A percentile compares a stretch with the other conserved stretches of the same genome.
Conservation (phyloP, 1,140 invertebrate species). For the Drosophila suzukii region DNA sequence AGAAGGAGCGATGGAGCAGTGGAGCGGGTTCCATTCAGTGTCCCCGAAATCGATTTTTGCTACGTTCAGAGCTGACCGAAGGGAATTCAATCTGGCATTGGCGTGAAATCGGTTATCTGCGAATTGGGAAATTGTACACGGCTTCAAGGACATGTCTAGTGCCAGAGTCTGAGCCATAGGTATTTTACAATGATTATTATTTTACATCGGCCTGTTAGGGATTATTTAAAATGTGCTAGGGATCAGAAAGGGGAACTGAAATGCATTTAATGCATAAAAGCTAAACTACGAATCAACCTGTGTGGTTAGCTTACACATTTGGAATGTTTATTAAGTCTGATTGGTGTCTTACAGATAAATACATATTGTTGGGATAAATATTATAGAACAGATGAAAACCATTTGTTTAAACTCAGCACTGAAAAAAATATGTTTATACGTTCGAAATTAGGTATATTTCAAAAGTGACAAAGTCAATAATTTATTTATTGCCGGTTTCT, state of each 20-base stretch:
- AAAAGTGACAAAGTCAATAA: no score
- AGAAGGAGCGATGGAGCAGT: neutral
- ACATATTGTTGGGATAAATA: no score
- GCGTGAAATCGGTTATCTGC: conserved; percentile 20
- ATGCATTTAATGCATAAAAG: neutral
- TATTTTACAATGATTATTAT: neutral
- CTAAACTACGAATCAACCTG: neutral
- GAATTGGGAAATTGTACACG: neutral
- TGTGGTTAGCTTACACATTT: no score
- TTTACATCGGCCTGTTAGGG: neutral
- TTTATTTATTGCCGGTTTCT: no score
- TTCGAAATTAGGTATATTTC: no score
- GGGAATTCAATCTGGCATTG: conserved; percentile 14
- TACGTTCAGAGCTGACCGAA: conserved; percentile 13
- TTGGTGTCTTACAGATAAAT: no score
- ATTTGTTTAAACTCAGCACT: no score
- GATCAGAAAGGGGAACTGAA: neutral
- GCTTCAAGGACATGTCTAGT: conserved; percentile 2
- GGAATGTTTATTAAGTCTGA: neutral
- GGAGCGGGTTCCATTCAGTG: neutral
- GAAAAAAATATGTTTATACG: no score
- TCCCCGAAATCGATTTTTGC: conserved; percentile 33
- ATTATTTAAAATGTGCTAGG: no score
- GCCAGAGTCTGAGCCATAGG: neutral
- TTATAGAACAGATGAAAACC: no score